Evolutionary conservation across 1,140 invertebrate species (phyloP).

Genomic region (Plutomurus gul): DNA sequence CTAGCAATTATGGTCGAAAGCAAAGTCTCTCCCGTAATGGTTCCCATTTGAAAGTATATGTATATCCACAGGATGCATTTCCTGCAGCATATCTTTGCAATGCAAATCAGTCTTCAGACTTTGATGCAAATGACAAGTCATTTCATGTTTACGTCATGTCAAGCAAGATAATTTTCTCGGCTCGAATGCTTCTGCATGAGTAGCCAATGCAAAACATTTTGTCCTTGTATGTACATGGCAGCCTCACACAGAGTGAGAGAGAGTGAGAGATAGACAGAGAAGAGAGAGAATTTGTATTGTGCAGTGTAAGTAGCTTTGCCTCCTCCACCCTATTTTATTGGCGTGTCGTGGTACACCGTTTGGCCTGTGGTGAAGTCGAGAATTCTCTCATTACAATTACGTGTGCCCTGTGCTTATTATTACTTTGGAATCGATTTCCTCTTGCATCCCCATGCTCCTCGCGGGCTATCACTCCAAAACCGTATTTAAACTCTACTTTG

Average conservation of each 20-base stretch:
- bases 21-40: background rate
- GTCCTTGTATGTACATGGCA: background rate
- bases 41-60: background rate
- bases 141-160: slow-evolving; percentile 10
- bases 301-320: background rate
- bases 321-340: too few relatives aligned
- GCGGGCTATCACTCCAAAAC: too few relatives aligned
- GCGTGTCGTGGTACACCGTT: too few relatives aligned
- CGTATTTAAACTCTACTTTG: too few relatives aligned
- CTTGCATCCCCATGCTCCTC: too few relatives aligned
- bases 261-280: background rate
- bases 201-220: background rate
- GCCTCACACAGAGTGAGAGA: background rate
- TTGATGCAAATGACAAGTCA: background rate
- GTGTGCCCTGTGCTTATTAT: background rate
- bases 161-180: slow-evolving; percentile 1
- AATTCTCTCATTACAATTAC: background rate
- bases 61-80: background rate
- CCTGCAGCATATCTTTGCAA: background rate
- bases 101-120: background rate
- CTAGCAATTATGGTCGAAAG: background rate
- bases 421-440: background rate
- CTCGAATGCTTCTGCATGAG: background rate
- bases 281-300: too few relatives aligned
- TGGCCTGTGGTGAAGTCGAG: background rate